A percentile compares a stretch with the other conserved stretches of the same genome.
These are phyloP conservation scores for Lota lota DNA, from an alignment of 2,113 vertebrate species.

Conservation along the genomic window DNA sequence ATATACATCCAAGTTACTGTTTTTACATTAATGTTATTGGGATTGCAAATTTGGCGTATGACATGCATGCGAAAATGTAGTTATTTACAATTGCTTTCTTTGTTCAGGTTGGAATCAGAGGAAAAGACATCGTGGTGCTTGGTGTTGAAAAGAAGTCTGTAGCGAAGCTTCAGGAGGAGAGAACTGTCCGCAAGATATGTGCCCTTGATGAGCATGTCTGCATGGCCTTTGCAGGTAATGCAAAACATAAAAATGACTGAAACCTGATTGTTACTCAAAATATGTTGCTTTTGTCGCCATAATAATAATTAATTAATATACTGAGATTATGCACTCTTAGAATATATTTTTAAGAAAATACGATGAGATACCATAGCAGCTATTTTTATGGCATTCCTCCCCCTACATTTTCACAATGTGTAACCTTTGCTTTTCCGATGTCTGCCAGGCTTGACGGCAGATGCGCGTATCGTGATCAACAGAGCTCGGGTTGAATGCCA, in stretches of 20 bases:
- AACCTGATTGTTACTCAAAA: no score
- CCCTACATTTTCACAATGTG: no score
- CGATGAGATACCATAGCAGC: no score
- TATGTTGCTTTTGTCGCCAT: no score
- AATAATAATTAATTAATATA: background rate
- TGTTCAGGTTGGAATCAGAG: constrained; percentile 79
- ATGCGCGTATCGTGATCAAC: constrained; percentile 85
- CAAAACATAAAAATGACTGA: no score
- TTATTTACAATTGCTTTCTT: no score
- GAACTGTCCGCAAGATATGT: constrained; percentile 82
- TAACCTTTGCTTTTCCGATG: no score
- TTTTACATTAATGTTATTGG: no score
- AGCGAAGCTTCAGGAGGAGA: constrained; percentile 81
- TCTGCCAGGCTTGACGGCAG: constrained; percentile 80
- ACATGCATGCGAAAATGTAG: no score
- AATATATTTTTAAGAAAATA: background rate
- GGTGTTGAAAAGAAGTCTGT: constrained; percentile 81
- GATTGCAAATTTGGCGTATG: no score
- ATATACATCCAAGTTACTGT: no score
- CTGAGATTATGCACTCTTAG: background rate
- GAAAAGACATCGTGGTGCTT: constrained; percentile 80
- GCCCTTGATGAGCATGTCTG: constrained; percentile 81
- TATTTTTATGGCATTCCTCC: no score
- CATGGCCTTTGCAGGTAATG: constrained; percentile 82
- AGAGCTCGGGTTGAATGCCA: constrained; percentile 87